Conservation (phyloP, 2,888 invertebrate species). For the Apamea epomidion region DNA sequence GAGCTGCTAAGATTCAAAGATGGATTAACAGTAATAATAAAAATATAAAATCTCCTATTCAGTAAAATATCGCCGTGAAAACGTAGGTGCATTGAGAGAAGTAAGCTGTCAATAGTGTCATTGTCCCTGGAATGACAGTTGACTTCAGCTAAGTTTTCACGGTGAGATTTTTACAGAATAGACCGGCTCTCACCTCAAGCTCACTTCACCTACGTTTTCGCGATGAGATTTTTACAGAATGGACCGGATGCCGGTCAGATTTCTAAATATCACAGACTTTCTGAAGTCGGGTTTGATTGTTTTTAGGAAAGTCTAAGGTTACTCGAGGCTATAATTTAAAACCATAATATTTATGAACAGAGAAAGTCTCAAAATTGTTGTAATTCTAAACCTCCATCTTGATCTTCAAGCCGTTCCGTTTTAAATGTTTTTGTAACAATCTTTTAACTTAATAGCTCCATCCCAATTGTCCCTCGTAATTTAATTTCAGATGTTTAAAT, state of each 20-base stretch:
- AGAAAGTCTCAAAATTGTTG: slow-evolving; percentile 22
- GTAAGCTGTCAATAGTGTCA: neutral
- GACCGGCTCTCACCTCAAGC: no score
- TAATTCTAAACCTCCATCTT: slow-evolving; percentile 37
- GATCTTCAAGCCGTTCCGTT: slow-evolving; percentile 41
- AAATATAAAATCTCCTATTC: no score
- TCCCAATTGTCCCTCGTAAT: slow-evolving; percentile 68
- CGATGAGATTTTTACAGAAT: neutral
- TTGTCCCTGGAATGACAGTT: neutral
- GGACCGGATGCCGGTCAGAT: neutral
- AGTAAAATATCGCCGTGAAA: neutral
- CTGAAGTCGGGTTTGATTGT: neutral
- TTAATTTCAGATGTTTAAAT: slow-evolving; percentile 70
- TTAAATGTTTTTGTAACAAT: slow-evolving; percentile 65
- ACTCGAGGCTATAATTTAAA: neutral
- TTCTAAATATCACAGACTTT: neutral
- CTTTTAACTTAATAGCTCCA: slow-evolving; percentile 67
- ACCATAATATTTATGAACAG: neutral
- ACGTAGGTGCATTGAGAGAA: neutral
- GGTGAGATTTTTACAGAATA: no score
- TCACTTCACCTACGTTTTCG: no score
- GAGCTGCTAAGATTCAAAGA: neutral
- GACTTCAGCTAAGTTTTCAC: no score
- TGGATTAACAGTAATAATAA: neutral
- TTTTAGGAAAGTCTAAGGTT: neutral